A percentile compares a stretch with the other conserved stretches of the same genome.
Conservation (phyloP, 2,113 vertebrate genomes). For the Puffinus mauretanicus region DNA sequence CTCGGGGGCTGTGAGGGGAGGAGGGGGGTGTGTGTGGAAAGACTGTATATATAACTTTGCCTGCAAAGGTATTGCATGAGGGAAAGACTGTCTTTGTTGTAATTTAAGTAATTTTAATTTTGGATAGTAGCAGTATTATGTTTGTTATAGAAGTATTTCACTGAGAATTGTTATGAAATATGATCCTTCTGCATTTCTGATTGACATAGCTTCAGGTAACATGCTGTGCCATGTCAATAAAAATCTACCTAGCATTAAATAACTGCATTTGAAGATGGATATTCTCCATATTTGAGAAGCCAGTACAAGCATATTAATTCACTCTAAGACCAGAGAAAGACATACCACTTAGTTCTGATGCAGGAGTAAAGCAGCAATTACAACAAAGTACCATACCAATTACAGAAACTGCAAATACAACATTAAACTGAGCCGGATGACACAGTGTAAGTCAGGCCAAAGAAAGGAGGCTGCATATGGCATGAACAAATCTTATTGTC, state of each 20-base stretch:
- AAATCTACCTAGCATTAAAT: conserved; percentile 46
- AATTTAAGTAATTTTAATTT: conserved; percentile 14
- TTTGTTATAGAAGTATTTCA: background rate
- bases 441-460: background rate
- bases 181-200: background rate
- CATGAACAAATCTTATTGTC: conserved; percentile 48
- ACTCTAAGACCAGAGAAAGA: background rate
- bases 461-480: background rate
- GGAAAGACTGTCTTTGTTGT: background rate
- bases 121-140: background rate
- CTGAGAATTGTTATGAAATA: conserved; percentile 7
- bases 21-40: background rate
- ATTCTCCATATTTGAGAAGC: conserved; percentile 17
- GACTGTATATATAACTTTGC: background rate
- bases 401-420: conserved; percentile 11
- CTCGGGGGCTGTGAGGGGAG: background rate
- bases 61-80: background rate
- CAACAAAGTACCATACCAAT: background rate
- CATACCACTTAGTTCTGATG: background rate
- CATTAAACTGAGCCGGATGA: background rate
- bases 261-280: conserved; percentile 15
- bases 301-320: conserved; percentile 15
- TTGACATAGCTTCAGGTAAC: conserved; percentile 7
- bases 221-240: conserved; percentile 25
- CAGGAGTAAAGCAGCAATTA: conserved; percentile 20